A percentile compares a stretch with the other conserved stretches of the same genome.
Conservation (phyloP, 2,888 invertebrate genomes). For the Nomada fabriciana region DNA sequence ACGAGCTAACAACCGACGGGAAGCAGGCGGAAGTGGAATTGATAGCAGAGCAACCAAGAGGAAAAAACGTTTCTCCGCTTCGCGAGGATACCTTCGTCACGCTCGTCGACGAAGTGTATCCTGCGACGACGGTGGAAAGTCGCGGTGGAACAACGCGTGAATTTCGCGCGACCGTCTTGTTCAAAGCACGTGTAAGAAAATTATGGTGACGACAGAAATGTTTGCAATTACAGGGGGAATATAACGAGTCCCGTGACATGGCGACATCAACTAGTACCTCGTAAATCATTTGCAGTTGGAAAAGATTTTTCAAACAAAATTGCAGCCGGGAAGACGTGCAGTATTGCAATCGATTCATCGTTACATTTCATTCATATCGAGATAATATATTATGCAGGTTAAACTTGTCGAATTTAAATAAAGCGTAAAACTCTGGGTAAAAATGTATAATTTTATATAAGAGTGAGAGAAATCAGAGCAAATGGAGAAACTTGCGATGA, state of each 20-base stretch:
- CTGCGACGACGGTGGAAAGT: neutral
- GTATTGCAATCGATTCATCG: no score
- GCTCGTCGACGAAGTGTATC: neutral
- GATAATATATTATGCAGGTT: no score
- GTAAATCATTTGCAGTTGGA: no score
- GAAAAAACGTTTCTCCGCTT: constrained; percentile 36
- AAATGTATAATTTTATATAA: no score
- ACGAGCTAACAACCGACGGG: constrained; percentile 48
- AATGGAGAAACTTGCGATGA: neutral
- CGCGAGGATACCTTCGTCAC: constrained; percentile 6
- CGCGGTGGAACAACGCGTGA: constrained; percentile 1
- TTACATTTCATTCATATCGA: no score
- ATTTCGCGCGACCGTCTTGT: neutral
- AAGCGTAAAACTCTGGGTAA: no score
- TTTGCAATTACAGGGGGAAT: constrained; percentile 2
- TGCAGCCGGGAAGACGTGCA: no score
- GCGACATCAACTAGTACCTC: no score
- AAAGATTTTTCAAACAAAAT: no score
- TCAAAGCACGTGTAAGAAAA: neutral
- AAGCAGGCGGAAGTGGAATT: constrained; percentile 52
- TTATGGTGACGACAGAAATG: constrained; percentile 3
- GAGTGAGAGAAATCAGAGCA: neutral
- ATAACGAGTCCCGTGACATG: no score
- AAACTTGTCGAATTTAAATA: no score
- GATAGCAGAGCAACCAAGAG: constrained; percentile 46